Evolutionary conservation across 2,113 vertebrate species (phyloP).

Genomic region (Pseudorectes ferrugineus): DNA sequence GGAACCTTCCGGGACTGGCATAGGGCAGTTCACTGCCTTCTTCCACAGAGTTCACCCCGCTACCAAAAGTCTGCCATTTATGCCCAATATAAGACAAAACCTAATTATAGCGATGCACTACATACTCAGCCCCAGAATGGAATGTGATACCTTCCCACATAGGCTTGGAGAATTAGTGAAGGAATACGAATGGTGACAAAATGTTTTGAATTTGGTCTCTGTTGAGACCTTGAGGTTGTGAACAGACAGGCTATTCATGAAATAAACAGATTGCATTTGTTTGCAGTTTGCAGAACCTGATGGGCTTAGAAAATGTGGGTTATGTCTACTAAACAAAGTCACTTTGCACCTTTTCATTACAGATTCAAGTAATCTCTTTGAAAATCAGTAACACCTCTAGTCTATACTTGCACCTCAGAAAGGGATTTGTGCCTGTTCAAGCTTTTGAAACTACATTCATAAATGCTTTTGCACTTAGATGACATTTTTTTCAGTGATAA

Average conservation of each 20-base stretch:
- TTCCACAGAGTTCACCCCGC: not conserved
- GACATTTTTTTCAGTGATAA: not conserved
- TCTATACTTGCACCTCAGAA: not conserved
- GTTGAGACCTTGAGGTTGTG: not conserved
- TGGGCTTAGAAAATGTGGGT: not conserved
- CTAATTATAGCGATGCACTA: not conserved
- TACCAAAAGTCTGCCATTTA: not conserved
- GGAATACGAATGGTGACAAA: not conserved
- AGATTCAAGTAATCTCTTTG: not conserved
- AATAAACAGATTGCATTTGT: constrained; percentile 12
- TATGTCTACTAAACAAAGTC: not conserved
- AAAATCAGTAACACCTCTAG: constrained; percentile 16
- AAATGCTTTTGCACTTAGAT: not conserved
- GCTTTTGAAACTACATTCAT: not conserved
- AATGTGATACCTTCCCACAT: not conserved
- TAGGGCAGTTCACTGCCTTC: not conserved
- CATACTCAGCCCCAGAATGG: not conserved
- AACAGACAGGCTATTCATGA: constrained; percentile 10
- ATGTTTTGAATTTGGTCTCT: not conserved
- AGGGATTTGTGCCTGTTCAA: not conserved
- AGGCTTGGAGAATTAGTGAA: not conserved
- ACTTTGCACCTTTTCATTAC: not conserved
- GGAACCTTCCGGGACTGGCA: fast-evolving
- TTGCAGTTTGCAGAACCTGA: not conserved
- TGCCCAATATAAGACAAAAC: not conserved